Percentiles rank a stretch among this genome's conserved stretches.
Evolutionary conservation across 2,113 vertebrate genomes (phyloP).

Genomic region (Cettia cetti): DNA sequence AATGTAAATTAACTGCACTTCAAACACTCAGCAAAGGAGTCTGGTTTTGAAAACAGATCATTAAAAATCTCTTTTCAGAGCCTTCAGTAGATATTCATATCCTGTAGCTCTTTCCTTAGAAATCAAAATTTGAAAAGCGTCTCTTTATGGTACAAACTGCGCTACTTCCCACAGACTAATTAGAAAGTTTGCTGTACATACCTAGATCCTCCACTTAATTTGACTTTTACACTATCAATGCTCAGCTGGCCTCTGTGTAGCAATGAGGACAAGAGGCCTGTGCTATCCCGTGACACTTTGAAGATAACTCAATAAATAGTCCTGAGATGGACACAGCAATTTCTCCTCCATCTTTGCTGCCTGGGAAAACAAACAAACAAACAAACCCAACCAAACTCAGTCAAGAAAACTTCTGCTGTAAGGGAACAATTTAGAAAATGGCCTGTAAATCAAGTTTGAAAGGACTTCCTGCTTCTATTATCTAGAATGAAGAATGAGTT

Average conservation of each 20-base stretch:
- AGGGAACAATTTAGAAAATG: background rate
- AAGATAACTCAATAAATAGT: constrained; percentile 42
- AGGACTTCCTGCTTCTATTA: background rate
- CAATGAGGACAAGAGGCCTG: constrained; percentile 1
- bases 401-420: background rate
- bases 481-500: background rate
- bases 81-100: background rate
- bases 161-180: background rate
- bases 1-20: background rate
- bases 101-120: background rate
- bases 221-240: background rate
- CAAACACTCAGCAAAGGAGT: background rate
- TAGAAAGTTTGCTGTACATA: background rate
- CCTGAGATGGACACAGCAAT: constrained; percentile 58
- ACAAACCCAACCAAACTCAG: background rate
- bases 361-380: background rate
- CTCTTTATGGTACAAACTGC: background rate
- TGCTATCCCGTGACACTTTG: background rate
- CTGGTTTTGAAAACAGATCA: background rate
- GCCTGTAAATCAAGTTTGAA: constrained; percentile 13
- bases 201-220: background rate
- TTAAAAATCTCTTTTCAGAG: background rate
- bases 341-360: constrained; percentile 45
- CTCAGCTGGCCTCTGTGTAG: constrained; percentile 44
- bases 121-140: background rate